Evolutionary conservation across 2,888 invertebrate species (phyloP).

Genomic region (Lysandra coridon): DNA sequence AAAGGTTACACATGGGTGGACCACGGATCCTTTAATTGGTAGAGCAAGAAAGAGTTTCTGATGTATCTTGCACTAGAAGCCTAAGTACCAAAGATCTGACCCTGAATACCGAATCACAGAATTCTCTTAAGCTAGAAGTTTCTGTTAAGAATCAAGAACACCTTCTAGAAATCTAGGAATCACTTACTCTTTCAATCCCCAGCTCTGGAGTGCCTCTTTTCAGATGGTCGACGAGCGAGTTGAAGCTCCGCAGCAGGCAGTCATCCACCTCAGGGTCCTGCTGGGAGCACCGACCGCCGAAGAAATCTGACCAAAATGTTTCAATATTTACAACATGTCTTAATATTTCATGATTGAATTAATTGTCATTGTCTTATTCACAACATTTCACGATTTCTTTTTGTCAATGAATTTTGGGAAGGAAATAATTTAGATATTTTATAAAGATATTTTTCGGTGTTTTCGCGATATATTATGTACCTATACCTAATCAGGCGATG

Average conservation of each 20-base stretch:
- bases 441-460: no score
- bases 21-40: no score
- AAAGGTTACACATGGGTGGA: no score
- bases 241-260: constrained; percentile 87
- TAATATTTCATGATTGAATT: background rate
- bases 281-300: constrained; percentile 86
- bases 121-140: no score
- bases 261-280: constrained; percentile 85
- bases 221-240: constrained; percentile 85
- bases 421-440: no score
- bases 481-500: background rate
- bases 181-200: constrained; percentile 81
- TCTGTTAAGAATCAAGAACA: no score
- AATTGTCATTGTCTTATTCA: background rate
- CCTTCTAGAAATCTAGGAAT: background rate
- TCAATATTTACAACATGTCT: constrained; percentile 3
- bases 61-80: no score
- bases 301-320: constrained; percentile 79
- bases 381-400: background rate
- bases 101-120: no score
- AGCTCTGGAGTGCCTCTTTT: constrained; percentile 87
- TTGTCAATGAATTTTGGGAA: no score
- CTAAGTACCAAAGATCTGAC: no score
- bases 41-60: no score
- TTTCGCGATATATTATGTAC: no score